These are phyloP conservation scores for Drosophila paramelanica DNA, from an alignment of 2,888 invertebrate species.

Conservation along the genomic window DNA sequence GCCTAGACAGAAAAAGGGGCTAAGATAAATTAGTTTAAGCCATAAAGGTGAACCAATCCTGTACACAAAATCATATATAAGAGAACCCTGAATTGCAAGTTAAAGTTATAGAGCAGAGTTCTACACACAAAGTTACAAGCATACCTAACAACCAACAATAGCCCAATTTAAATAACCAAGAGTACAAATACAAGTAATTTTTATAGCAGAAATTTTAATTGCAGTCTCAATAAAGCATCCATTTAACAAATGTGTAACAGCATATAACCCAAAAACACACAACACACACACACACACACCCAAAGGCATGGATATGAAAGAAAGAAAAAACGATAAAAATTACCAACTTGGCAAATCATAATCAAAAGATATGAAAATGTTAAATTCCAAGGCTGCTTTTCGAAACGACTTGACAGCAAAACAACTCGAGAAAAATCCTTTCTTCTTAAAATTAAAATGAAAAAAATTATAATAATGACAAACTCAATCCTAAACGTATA, in stretches of 20 bases:
- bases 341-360: slow-evolving; percentile 55
- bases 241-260: slow-evolving; percentile 54
- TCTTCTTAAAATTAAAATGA: slow-evolving; percentile 67
- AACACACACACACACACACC: slow-evolving; percentile 32
- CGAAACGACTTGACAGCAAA: slow-evolving; percentile 49
- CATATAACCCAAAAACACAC: slow-evolving; percentile 32
- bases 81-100: slow-evolving; percentile 41
- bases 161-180: slow-evolving; percentile 85
- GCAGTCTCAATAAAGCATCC: slow-evolving; percentile 82
- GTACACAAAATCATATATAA: slow-evolving; percentile 29
- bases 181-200: slow-evolving; percentile 85
- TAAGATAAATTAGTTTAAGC: slow-evolving; percentile 47
- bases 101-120: slow-evolving; percentile 52
- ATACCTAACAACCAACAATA: slow-evolving; percentile 82
- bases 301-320: slow-evolving; percentile 65
- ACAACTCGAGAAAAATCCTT: slow-evolving; percentile 63
- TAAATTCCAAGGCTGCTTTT: slow-evolving; percentile 52
- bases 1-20: slow-evolving; percentile 60
- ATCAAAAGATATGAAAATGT: slow-evolving; percentile 32
- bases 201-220: slow-evolving; percentile 83
- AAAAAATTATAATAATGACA: slow-evolving; percentile 42
- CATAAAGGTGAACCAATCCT: slow-evolving; percentile 36
- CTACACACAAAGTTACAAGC: slow-evolving; percentile 71
- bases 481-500: slow-evolving; percentile 29
- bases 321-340: slow-evolving; percentile 16